A percentile compares a stretch with the other conserved stretches of the same genome.
Conservation (phyloP, 2,888 invertebrate genomes). For the Cerastis leucographa region DNA sequence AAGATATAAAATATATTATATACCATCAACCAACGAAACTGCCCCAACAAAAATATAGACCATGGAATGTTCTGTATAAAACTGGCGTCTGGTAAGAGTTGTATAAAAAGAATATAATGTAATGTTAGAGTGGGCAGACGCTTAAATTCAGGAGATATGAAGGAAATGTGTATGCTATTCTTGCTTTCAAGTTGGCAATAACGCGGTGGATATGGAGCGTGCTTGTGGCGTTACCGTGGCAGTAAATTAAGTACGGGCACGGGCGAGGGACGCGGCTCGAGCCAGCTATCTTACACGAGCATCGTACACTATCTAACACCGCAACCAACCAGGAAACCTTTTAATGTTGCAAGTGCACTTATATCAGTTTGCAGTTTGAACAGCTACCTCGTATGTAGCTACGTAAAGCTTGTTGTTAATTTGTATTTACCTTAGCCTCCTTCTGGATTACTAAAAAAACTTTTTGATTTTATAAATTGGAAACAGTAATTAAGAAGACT, state of each 20-base stretch:
- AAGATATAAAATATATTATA: too few species aligned
- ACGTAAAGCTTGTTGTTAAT: conserved; percentile 34
- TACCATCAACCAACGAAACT: conserved; percentile 31
- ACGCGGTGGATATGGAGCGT: conserved; percentile 88
- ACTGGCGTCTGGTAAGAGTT: conserved; percentile 69
- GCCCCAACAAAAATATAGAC: conserved; percentile 61
- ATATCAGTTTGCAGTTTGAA: conserved; percentile 74
- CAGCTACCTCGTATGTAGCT: conserved; percentile 53
- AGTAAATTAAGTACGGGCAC: conserved; percentile 87
- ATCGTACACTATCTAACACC: conserved; percentile 80
- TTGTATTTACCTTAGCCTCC: conserved; percentile 23
- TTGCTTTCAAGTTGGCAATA: conserved; percentile 90
- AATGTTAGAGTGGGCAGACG: conserved; percentile 82
- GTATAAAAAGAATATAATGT: conserved; percentile 81
- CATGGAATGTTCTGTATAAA: conserved; percentile 68
- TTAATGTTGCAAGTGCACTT: conserved; percentile 75
- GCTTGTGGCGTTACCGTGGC: conserved; percentile 88
- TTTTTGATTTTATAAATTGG: conserved; percentile 13
- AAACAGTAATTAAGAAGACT: conserved; percentile 27
- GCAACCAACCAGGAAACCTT: conserved; percentile 74
- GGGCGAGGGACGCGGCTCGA: conserved; percentile 80
- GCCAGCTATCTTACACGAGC: conserved; percentile 79
- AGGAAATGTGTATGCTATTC: conserved; percentile 88
- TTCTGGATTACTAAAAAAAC: conserved; percentile 12
- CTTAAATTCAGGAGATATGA: conserved; percentile 87